A percentile compares a stretch with the other conserved stretches of the same genome.
Conservation (phyloP, 2,888 invertebrate species). For the Xylota sylvarum region DNA sequence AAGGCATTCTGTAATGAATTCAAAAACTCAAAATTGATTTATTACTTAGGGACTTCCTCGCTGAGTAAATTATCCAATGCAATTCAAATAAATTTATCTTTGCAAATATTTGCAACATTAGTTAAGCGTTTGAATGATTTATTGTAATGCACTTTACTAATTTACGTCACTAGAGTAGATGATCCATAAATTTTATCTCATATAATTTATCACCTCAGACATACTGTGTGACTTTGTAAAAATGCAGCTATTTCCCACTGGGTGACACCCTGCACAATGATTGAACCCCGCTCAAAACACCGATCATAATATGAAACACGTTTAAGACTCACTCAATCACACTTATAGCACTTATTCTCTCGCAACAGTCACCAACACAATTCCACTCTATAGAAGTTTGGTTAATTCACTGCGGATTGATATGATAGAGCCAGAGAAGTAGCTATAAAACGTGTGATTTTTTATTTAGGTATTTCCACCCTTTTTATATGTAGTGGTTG, state of each 20-base stretch:
- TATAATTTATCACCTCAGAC: background rate
- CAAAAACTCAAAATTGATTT: too few relatives aligned
- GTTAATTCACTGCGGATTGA: conserved; percentile 48
- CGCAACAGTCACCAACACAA: conserved; percentile 55
- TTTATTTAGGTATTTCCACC: conserved; percentile 58
- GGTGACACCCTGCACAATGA: conserved; percentile 40
- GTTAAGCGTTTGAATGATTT: background rate
- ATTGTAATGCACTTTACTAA: background rate
- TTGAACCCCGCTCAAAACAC: conserved; percentile 58
- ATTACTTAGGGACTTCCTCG: too few relatives aligned
- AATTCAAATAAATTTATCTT: background rate
- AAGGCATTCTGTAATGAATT: too few relatives aligned
- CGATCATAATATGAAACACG: conserved; percentile 41
- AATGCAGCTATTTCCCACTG: background rate
- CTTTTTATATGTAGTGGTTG: conserved; percentile 52
- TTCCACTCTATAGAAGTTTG: conserved; percentile 36
- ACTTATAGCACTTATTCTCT: conserved; percentile 51
- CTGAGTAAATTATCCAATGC: background rate
- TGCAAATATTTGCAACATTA: background rate
- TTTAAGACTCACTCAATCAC: conserved; percentile 67
- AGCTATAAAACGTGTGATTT: conserved; percentile 44
- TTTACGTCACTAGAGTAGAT: background rate
- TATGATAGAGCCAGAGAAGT: conserved; percentile 31
- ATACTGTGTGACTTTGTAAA: background rate
- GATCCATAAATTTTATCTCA: background rate